Base-by-base conservation (phyloP, 2,113 vertebrate genomes). In the Pelvicachromis taeniatus region DNA sequence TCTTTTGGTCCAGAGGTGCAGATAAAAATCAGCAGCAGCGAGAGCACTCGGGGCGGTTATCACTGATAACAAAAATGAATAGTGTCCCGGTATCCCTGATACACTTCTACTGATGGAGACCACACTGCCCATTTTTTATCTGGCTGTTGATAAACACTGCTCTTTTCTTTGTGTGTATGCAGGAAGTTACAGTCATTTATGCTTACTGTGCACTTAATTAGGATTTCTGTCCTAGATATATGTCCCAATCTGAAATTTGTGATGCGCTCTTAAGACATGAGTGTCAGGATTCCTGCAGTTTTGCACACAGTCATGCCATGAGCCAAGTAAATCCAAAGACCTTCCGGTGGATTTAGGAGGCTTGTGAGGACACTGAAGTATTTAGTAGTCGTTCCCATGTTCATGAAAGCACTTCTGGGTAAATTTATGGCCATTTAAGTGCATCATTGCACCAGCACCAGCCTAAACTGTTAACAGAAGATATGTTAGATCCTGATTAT, bases 11-110 rank as follows among this genome's bases (percentile, higher is more conserved):
- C 79, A 54, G 61, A 63, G n/a, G 70, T 48, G 7, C 55, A 85
- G 92, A 91, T 92, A 89, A 26, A 75, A 78, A 92, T 92, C 90
- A 77, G 14, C 54, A 78, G 79, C 84, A 87, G 81, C 45, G 80
- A 75, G 80, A 82, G 78, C 75, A 79, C 84, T 89, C 80, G 7
- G 29, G 65, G 83, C 61, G 53, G 85, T 89, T 89, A 88, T 89
- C 77, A 58, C 82, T 87, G 87, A 84, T 88, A 87, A 85, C 80
- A 70, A 85, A 63, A 87, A 86, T 84, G 50, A 89, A 86, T 85
- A 80, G 61, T 45, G 77, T 85, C 81, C 79, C 33, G 26, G 81
- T 82, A 33, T 77, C 63, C 5, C 80, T 82, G 91, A 91, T 92
- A 89, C 61, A 70, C 86, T 87, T 84, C 52, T 6, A 31, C 84